Base-by-base conservation (phyloP, 2,888 invertebrate genomes). In the Cerastis leucographa region DNA sequence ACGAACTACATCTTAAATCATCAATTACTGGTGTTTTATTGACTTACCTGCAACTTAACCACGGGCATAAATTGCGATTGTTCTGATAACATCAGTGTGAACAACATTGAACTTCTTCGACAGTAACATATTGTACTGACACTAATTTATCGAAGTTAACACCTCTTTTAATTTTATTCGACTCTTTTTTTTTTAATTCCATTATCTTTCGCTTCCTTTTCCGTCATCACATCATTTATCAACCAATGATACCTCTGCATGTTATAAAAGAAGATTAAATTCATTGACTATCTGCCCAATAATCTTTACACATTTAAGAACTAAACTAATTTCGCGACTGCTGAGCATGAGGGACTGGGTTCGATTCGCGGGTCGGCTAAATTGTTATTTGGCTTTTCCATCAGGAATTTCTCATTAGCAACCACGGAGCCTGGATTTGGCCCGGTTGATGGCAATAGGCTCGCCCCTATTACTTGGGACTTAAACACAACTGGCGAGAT, bases 21-120 rank as follows among this genome's bases (percentile, higher is more conserved):
- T 77, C 69, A 80, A 76, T 81, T 77, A 59, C 46, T 73, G 12
- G 6, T 66, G 29, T 71, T 70, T 79, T 84, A 81, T 71, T 73
- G 49, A 56, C 80, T 66, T 79, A 35, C 73, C 72, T 51, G 46
- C 35, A 61, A 61, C 70, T 68, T 71, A 70, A 77, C 73, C 11
- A 42, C 9, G 4, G 22, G 44, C 61, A 76, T 82, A 79, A 87
- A 76, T 74, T 44, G 40, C 22, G 14, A 64, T 78, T 42, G 11
- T 76, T 22, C 29, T 61, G 79, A 85, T 85, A 77, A 77, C 22
- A 78, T 71, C 67, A 25, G 29, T 61, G 61, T 44, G 64, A 80
- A 54, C 69, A 80, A 56, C 61, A 68, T 72, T 71, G 12, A 74
- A 74, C 17, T 74, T 73, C 35, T 81, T 66, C 49, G 49, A 67